Conservation (phyloP, 2,888 invertebrate species). For the Tiliacea aurago region DNA sequence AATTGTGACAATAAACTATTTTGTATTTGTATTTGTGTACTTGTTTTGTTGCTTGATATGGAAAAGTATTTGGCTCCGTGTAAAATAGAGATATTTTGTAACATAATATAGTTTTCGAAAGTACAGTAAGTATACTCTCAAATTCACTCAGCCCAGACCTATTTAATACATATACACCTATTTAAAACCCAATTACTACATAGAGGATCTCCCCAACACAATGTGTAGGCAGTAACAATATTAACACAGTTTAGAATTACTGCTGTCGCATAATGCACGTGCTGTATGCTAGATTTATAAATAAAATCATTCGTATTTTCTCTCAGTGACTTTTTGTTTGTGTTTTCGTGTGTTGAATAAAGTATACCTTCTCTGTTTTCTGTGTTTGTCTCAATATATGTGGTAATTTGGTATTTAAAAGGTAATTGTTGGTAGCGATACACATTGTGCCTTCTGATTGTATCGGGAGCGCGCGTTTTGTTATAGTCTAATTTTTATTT, state of each 20-base stretch:
- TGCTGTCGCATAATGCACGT: constrained; percentile 19
- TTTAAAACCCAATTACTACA: constrained; percentile 25
- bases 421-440: constrained; percentile 66
- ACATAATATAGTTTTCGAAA: not conserved
- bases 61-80: not conserved
- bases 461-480: constrained; percentile 66
- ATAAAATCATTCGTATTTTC: not conserved
- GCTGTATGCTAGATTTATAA: not conserved
- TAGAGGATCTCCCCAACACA: constrained; percentile 21
- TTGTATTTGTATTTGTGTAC: no score
- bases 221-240: constrained; percentile 38
- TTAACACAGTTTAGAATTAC: constrained; percentile 25
- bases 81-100: not conserved
- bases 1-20: no score
- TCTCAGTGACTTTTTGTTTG: not conserved
- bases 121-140: no score
- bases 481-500: constrained; percentile 40
- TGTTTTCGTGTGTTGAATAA: not conserved
- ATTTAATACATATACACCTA: constrained; percentile 11
- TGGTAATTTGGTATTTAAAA: constrained; percentile 73
- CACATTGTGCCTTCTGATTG: constrained; percentile 70
- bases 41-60: not conserved
- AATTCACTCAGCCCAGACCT: constrained; percentile 1
- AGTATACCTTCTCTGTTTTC: constrained; percentile 44
- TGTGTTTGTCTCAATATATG: constrained; percentile 29